A percentile compares a stretch with the other conserved stretches of the same genome.
Conservation (phyloP, 2,888 invertebrate species). For the Eupithecia inturbata region DNA sequence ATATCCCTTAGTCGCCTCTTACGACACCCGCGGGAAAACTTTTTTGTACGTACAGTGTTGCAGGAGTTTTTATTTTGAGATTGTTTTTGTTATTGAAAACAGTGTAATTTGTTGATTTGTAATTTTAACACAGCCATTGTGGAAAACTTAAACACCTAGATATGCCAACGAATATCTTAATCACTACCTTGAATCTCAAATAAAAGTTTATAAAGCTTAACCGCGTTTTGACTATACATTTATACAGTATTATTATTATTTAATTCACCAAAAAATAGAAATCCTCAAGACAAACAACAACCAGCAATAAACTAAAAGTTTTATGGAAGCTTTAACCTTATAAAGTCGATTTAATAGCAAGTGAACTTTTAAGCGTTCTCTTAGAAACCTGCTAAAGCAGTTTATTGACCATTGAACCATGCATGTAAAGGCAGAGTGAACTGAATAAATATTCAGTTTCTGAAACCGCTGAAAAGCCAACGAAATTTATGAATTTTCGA, state of each 20-base stretch:
- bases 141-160: neutral
- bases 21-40: no score
- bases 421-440: constrained; percentile 17
- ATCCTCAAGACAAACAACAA: neutral
- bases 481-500: constrained; percentile 26
- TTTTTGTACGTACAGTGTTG: neutral
- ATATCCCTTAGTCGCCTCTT: no score
- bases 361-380: constrained; percentile 4
- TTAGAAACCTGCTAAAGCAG: constrained; percentile 1
- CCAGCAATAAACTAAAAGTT: neutral
- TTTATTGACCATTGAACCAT: constrained; percentile 16
- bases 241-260: no score
- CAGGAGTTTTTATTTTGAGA: neutral
- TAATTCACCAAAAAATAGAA: neutral
- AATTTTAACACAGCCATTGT: neutral
- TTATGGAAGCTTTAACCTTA: neutral
- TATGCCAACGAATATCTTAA: neutral
- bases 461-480: constrained; percentile 20
- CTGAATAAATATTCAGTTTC: constrained; percentile 25
- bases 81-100: neutral
- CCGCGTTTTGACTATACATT: neutral
- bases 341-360: neutral
- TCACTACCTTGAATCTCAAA: neutral
- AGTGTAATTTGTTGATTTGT: neutral
- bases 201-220: neutral